Evolutionary conservation across 2,888 invertebrate genomes (phyloP).

Genomic region (Deladenus siricidicola): DNA sequence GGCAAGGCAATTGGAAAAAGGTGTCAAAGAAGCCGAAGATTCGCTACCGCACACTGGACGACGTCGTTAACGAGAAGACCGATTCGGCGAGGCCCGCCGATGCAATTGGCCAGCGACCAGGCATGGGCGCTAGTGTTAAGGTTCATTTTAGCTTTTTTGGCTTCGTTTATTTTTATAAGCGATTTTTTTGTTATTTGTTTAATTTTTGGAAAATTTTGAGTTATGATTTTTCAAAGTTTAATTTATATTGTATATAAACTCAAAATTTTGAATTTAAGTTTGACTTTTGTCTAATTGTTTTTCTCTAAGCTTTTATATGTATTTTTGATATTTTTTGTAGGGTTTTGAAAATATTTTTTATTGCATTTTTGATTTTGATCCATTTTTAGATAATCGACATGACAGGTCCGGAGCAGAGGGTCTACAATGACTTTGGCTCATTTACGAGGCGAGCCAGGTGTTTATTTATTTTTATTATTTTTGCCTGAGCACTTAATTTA

Average conservation of each 20-base stretch:
- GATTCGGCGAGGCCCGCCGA: too few species aligned
- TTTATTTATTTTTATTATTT: not conserved
- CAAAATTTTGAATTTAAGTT: too few species aligned
- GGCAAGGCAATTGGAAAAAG: constrained; percentile 28
- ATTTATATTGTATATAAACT: too few species aligned
- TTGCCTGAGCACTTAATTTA: not conserved
- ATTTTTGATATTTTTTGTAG: too few species aligned
- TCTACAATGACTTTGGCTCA: constrained; percentile 57
- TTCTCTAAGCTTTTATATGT: too few species aligned
- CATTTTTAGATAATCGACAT: constrained; percentile 77
- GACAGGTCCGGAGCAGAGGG: constrained; percentile 88
- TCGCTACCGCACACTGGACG: constrained; percentile 57
- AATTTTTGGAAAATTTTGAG: too few species aligned
- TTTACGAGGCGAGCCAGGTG: constrained; percentile 40
- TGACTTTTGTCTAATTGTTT: too few species aligned
- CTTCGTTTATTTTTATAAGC: too few species aligned
- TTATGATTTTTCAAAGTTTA: too few species aligned
- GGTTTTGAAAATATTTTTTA: not conserved
- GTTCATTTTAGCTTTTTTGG: too few species aligned
- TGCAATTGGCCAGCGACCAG: too few species aligned
- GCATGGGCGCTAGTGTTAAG: not conserved
- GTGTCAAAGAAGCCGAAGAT: constrained; percentile 24
- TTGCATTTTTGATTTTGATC: not conserved
- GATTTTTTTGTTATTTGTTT: too few species aligned
- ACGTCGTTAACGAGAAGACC: constrained; percentile 51